Conservation (phyloP, 2,797 vertebrate genomes). For the Malurus leucopterus region DNA sequence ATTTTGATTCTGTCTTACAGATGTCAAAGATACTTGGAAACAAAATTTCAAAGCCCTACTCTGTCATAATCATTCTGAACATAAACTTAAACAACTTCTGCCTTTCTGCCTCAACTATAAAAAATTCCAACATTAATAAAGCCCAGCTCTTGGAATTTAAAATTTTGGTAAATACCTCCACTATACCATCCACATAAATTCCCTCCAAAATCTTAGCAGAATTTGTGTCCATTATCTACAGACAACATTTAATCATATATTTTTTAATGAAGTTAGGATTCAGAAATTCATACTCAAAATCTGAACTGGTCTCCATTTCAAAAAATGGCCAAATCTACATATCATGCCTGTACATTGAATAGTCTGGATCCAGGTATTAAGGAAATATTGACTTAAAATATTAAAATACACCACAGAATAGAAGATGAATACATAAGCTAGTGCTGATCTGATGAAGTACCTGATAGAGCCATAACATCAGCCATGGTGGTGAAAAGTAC, state of each 20-base stretch:
- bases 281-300: not conserved
- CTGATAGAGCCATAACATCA: not conserved
- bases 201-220: not conserved
- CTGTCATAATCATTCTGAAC: not conserved
- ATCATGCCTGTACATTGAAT: not conserved
- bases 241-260: rapidly evolving
- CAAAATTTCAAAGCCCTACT: not conserved
- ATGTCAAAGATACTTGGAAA: not conserved
- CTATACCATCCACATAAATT: not conserved
- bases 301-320: not conserved
- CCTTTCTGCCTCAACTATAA: not conserved
- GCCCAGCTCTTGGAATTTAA: not conserved
- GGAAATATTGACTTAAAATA: not conserved
- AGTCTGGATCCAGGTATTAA: not conserved
- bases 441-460: not conserved
- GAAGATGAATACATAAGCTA: not conserved
- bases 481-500: not conserved
- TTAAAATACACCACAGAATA: not conserved
- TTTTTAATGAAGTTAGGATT: not conserved
- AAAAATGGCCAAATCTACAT: not conserved
- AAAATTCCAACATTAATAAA: not conserved
- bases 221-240: not conserved
- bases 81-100: not conserved
- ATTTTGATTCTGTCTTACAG: not conserved
- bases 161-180: not conserved